Evolutionary conservation across 2,797 vertebrate genomes (phyloP), one percentile per base, ranked within the genome.

Genomic region (Bucorvus abyssinicus): DNA sequence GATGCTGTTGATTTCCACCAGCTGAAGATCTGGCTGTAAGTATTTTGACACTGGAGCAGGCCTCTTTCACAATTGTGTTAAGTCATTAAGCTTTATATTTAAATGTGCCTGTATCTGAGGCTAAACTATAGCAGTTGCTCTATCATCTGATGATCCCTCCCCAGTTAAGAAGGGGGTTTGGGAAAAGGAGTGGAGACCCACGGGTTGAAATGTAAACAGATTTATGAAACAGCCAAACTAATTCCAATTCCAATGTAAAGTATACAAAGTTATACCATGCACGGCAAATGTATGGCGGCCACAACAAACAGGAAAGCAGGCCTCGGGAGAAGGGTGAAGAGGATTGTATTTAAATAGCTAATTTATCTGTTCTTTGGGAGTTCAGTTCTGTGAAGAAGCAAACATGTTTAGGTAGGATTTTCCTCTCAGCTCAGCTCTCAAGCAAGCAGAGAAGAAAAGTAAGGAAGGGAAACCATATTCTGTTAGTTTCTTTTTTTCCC

Each of bases 61-160:
- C 15, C 19, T 79, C 63, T 80, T 94, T 76, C 45, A 68, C 56
- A 61, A 68, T 19, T 90, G 12, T 53, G 52, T 87, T 67, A 81
- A 80, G 32, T 87, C 80, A 57, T 89, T 89, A 94, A 80, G 27
- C 30, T 89, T 91, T 82, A 53, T 53, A 82, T 14, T 89, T 90
- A 85, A 67, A 10, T 53, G 45, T 67, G n/a, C 29, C 45, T 45
- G 45, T 45, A 45, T 12, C 16, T 45, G 20, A 17, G 45, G 45
- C 45, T 45, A 45, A 45, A 45, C 45, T 45, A 45, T 45, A 45
- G 45, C 45, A 45, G 16, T 45, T 45, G 45, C 45, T 45, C 15
- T 45, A 20, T 45, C 45, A 45, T 45, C 45, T 45, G 45, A 45
- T 45, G 45, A 45, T 45, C 20, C 45, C 45, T 45, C 45, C 45